phyloP scores from a whole-genome alignment of 2,888 invertebrate genomes.

The Hedychridium roseum region DNA sequence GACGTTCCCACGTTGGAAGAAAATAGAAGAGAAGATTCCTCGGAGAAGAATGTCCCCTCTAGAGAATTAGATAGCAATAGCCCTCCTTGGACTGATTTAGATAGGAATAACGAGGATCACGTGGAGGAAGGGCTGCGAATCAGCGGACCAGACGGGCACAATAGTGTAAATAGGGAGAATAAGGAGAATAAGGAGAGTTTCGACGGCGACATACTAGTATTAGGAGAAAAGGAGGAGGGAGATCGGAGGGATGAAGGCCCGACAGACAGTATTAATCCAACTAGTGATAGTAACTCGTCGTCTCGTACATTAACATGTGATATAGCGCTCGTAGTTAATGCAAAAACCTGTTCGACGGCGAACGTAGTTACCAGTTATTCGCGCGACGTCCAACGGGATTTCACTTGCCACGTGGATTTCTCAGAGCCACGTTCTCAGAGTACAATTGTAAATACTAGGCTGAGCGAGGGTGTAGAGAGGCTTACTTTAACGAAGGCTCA shows the following conservation, averaged over 20 bases:
- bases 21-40: no score
- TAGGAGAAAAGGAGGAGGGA: constrained; percentile 17
- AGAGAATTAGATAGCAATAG: no score
- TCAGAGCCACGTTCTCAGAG: constrained; percentile 20
- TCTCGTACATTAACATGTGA: constrained; percentile 44
- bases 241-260: constrained; percentile 16
- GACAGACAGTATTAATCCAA: constrained; percentile 55
- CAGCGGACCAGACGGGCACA: no score
- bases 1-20: no score
- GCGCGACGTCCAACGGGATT: no score
- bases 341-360: constrained; percentile 29
- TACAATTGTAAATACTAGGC: constrained; percentile 32
- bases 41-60: no score
- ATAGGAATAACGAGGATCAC: no score
- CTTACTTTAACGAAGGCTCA: constrained; percentile 6
- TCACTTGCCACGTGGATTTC: constrained; percentile 25
- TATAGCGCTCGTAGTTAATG: constrained; percentile 37
- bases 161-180: no score
- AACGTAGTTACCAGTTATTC: constrained; percentile 37
- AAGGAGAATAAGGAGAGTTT: no score
- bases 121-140: no score
- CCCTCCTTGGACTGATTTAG: no score
- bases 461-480: constrained; percentile 8
- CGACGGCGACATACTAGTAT: no score
- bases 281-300: constrained; percentile 50